Conservation (phyloP, 2,888 invertebrate genomes). For the Amblyjoppa fuscipennis region DNA sequence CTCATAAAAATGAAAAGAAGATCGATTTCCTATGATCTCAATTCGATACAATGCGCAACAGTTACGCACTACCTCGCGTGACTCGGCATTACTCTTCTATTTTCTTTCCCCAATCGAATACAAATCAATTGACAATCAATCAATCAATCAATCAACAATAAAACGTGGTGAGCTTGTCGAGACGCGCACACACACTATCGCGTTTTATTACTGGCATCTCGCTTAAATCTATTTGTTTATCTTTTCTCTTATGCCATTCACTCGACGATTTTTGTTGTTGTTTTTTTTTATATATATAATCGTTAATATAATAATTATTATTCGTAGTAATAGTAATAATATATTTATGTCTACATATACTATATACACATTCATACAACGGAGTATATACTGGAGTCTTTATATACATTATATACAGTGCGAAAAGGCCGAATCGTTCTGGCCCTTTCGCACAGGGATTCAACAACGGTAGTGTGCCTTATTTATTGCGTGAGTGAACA, state of each 20-base stretch:
- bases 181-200: constrained; percentile 23
- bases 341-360: constrained; percentile 67
- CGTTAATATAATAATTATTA: constrained; percentile 53
- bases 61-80: constrained; percentile 43
- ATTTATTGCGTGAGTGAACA: constrained; percentile 63
- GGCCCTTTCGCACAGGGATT: constrained; percentile 59
- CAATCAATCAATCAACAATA: constrained; percentile 59
- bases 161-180: constrained; percentile 41
- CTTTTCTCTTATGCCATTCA: constrained; percentile 43
- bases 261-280: constrained; percentile 36
- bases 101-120: constrained; percentile 56
- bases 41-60: constrained; percentile 62
- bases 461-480: constrained; percentile 64
- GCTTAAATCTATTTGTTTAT: constrained; percentile 38
- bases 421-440: constrained; percentile 33
- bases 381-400: constrained; percentile 65
- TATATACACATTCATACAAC: constrained; percentile 67
- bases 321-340: constrained; percentile 63
- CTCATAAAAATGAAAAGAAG: constrained; percentile 66
- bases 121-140: constrained; percentile 61
- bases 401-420: constrained; percentile 68
- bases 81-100: constrained; percentile 41
- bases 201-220: constrained; percentile 56
- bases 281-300: background rate
- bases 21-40: constrained; percentile 54